Percentiles rank a stretch among this genome's conserved stretches.
phyloP scores from a whole-genome alignment of 2,888 invertebrate species.

The Tetanocera ferruginea region DNA sequence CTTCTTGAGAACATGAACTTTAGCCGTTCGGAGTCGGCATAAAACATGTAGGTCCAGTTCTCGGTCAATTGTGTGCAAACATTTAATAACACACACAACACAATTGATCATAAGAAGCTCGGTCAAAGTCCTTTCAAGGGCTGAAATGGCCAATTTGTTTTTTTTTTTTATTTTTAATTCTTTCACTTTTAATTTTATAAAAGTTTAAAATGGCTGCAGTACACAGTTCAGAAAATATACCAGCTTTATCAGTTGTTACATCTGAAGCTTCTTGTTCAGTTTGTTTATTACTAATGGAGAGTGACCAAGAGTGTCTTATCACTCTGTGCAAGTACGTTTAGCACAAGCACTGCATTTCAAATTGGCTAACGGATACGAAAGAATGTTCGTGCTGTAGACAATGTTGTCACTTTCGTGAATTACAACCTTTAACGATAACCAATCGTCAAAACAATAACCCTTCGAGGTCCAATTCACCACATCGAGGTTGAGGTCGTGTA shows the following conservation, averaged over 20 bases:
- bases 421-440: no score
- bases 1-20: no score
- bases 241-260: not conserved
- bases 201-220: not conserved
- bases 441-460: no score
- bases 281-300: not conserved
- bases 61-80: no score
- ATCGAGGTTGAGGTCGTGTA: not conserved
- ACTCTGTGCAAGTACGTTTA: not conserved
- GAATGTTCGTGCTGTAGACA: not conserved
- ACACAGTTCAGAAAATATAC: not conserved
- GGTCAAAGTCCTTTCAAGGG: no score
- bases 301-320: no score
- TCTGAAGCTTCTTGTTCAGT: not conserved
- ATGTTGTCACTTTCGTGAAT: not conserved
- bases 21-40: no score
- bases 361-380: not conserved
- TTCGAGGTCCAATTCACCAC: not conserved
- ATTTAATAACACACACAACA: no score
- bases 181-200: not conserved
- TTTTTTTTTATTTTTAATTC: no score
- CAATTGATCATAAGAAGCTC: no score
- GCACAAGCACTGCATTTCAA: not conserved
- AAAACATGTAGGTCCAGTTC: no score
- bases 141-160: no score